phyloP scores from a whole-genome alignment of 2,113 vertebrate species.

The Laticauda colubrina region DNA sequence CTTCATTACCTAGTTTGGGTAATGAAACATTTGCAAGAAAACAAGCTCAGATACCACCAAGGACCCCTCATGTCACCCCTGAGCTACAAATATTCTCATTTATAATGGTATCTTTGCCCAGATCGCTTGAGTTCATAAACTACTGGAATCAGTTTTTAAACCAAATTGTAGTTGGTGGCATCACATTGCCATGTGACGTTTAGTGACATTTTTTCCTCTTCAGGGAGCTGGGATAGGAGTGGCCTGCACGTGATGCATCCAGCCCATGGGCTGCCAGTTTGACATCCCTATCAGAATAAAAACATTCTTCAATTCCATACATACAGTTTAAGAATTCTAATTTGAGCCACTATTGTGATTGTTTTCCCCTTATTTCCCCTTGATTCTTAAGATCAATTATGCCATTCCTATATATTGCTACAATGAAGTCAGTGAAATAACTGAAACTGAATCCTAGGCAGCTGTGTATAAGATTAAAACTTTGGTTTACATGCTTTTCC shows the following conservation, averaged over 20 bases:
- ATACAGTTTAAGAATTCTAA: rapidly evolving
- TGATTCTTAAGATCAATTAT: neutral
- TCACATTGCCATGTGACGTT: no score
- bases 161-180: conserved; percentile 17
- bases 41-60: neutral
- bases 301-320: neutral
- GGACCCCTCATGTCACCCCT: neutral
- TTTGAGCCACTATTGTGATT: neutral
- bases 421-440: neutral
- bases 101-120: conserved; percentile 39
- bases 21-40: neutral
- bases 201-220: no score
- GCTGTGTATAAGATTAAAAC: neutral
- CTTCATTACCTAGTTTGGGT: neutral
- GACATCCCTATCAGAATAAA: neutral
- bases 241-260: no score
- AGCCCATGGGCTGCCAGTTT: no score
- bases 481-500: neutral
- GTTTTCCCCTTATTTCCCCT: neutral
- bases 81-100: neutral
- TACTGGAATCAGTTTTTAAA: conserved; percentile 46
- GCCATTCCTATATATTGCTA: neutral
- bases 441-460: neutral
- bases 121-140: conserved; percentile 34
- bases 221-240: no score